Evolutionary conservation across 2,113 vertebrate species (phyloP).

Genomic region (Mus pahari): DNA sequence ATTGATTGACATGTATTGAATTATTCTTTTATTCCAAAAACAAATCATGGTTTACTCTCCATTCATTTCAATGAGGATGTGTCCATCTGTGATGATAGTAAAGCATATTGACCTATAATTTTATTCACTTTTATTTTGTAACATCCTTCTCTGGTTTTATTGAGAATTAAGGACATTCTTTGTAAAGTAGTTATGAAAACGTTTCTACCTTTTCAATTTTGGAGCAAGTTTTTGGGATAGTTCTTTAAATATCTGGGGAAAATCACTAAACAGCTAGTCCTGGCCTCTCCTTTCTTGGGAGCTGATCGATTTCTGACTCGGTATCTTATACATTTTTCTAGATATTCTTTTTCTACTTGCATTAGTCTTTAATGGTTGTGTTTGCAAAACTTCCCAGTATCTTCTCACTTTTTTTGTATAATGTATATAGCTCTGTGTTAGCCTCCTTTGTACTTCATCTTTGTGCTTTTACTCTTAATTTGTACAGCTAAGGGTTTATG

Average conservation of each 20-base stretch:
- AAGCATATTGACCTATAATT: background rate
- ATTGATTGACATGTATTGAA: background rate
- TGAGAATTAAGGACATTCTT: background rate
- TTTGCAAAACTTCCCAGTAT: background rate
- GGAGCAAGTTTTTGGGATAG: background rate
- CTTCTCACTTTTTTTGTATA: too few species aligned
- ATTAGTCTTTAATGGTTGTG: background rate
- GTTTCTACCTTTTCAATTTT: background rate
- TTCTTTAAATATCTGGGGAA: background rate
- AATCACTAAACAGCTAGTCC: background rate
- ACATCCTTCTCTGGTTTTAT: background rate
- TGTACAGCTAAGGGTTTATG: background rate
- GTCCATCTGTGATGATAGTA: background rate
- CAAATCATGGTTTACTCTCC: background rate
- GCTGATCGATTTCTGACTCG: background rate
- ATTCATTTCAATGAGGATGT: background rate
- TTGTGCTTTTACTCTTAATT: background rate
- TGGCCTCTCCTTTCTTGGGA: background rate
- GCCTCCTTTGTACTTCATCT: background rate
- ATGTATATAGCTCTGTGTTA: background rate
- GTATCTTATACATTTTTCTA: background rate
- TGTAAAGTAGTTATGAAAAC: background rate
- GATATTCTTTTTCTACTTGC: background rate
- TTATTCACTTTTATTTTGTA: background rate
- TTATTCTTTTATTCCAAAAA: background rate